phyloP scores from a whole-genome alignment of 2,888 invertebrate species.

The Cyclophora punctaria region DNA sequence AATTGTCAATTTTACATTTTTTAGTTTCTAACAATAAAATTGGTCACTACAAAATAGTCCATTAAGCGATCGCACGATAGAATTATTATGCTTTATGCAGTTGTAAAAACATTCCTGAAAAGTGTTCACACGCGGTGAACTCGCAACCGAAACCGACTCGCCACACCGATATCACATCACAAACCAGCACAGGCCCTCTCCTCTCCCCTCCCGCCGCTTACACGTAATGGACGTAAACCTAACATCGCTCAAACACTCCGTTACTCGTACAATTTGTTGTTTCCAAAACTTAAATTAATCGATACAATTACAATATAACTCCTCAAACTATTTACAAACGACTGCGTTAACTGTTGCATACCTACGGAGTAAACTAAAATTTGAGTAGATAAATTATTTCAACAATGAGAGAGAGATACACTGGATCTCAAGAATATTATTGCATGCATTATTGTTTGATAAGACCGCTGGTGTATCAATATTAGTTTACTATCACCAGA shows the following conservation, averaged over 20 bases:
- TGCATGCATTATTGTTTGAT: background rate
- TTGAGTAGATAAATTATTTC: constrained; percentile 1
- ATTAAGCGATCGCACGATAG: constrained; percentile 65
- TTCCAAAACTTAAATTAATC: constrained; percentile 27
- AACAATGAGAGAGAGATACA: background rate
- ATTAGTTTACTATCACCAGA: too few species aligned
- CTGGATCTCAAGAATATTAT: background rate
- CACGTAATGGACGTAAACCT: constrained; percentile 8
- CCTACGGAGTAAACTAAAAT: constrained; percentile 5
- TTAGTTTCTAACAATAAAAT: constrained; percentile 66
- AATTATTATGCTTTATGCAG: constrained; percentile 56
- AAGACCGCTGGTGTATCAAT: too few species aligned
- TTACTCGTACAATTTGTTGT: constrained; percentile 14
- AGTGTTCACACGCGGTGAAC: constrained; percentile 31
- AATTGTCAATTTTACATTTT: constrained; percentile 73
- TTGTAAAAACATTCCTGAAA: constrained; percentile 48
- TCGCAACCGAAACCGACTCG: constrained; percentile 22
- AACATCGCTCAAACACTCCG: constrained; percentile 1
- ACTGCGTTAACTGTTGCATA: constrained; percentile 18
- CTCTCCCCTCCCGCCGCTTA: constrained; percentile 4
- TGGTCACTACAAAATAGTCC: constrained; percentile 75
- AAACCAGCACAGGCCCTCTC: constrained; percentile 8
- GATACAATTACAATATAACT: constrained; percentile 23
- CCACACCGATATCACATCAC: constrained; percentile 22
- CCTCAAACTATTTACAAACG: constrained; percentile 26